Percentiles rank a stretch among this genome's conserved stretches.
phyloP scores from a whole-genome alignment of 2,113 vertebrate species.

The Balaeniceps rex region DNA sequence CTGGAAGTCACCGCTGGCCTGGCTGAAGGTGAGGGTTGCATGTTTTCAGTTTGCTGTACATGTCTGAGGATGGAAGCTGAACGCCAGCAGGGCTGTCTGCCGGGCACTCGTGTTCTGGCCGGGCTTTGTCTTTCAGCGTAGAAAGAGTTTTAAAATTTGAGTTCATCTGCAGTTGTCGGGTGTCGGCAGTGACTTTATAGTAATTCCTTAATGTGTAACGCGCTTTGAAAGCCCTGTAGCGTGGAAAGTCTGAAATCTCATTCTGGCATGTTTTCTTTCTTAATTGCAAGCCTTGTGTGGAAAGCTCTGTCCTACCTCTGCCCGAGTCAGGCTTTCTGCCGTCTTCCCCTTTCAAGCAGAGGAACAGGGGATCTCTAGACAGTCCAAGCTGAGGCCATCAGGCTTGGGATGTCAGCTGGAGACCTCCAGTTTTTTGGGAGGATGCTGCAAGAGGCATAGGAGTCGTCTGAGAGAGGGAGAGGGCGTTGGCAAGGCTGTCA shows the following conservation, averaged over 20 bases:
- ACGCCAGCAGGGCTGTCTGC: neutral
- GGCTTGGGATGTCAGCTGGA: neutral
- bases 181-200: constrained; percentile 3
- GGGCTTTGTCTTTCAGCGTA: neutral
- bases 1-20: neutral
- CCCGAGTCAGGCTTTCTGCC: neutral
- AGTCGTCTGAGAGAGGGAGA: neutral
- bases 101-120: neutral
- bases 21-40: constrained; percentile 12
- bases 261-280: constrained; percentile 19
- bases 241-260: constrained; percentile 48
- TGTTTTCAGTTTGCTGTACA: neutral
- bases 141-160: constrained; percentile 1
- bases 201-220: neutral
- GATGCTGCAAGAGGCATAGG: neutral
- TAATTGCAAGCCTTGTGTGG: constrained; percentile 14
- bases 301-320: neutral
- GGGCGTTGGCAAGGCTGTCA: constrained; percentile 22
- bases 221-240: constrained; percentile 7
- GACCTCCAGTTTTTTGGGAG: neutral
- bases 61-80: constrained; percentile 18
- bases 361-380: neutral
- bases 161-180: neutral
- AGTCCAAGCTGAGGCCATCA: neutral
- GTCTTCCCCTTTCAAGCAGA: neutral